Percentiles rank a stretch among this genome's conserved stretches.
Conservation (phyloP, 1,140 invertebrate species). For the Acromyrmex echinatior region DNA sequence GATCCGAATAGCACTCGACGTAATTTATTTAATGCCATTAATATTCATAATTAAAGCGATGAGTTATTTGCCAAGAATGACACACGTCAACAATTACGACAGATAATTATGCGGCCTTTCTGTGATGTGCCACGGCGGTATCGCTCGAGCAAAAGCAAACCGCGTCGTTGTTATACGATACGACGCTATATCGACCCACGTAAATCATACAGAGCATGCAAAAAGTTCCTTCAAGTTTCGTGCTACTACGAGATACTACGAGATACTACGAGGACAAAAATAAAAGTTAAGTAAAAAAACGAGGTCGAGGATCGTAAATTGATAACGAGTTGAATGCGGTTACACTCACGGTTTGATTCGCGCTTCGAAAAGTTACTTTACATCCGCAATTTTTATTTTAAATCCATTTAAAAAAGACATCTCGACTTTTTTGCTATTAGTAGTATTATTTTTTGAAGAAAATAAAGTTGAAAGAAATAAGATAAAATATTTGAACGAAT, state of each 20-base stretch:
- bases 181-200: slow-evolving; percentile 14
- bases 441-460: background rate
- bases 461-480: background rate
- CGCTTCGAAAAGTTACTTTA: background rate
- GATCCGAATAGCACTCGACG: background rate
- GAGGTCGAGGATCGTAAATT: slow-evolving; percentile 35
- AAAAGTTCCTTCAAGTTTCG: slow-evolving; percentile 21
- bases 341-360: background rate
- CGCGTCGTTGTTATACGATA: slow-evolving; percentile 7
- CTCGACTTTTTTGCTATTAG: background rate
- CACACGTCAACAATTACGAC: slow-evolving; percentile 5
- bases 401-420: background rate
- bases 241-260: slow-evolving; percentile 5
- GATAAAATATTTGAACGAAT: background rate
- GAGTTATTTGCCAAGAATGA: slow-evolving; percentile 27
- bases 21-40: slow-evolving; percentile 9
- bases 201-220: slow-evolving; percentile 10
- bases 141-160: background rate
- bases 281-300: slow-evolving; percentile 24
- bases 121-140: slow-evolving; percentile 1
- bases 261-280: slow-evolving; percentile 20
- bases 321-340: slow-evolving; percentile 10
- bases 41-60: slow-evolving; percentile 32
- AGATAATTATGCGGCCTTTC: slow-evolving; percentile 29
- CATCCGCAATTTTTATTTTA: background rate